Base-by-base conservation (phyloP, 2,113 vertebrate genomes). In the Meleagris gallopavo region DNA sequence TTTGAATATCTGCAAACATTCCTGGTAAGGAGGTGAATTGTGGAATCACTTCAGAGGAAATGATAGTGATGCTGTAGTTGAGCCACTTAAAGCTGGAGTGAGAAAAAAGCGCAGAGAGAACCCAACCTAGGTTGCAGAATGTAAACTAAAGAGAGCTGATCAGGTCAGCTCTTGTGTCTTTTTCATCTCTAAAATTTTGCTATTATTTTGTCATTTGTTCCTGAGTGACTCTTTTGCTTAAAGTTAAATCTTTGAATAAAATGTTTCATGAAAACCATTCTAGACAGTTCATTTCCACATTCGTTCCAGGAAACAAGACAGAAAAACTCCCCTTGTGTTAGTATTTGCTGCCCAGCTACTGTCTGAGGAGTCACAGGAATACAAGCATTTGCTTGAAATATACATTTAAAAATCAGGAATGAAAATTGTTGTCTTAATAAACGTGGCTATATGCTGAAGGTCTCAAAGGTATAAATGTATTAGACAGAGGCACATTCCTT, bases 351-450 rank as follows among this genome's bases (percentile, higher is more conserved):
- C 60, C 36, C 8, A 43, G 20, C 27, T 61, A n/a, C 70, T 38
- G 48, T 65, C 50, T 62, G n/a, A 80, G 38, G 64, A 94, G 19
- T 83, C 92, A 86, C 29, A 69, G 29, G 45, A 96, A 88, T 95
- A 72, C 58, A 95, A 81, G 74, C 17, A 75, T 34, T 89, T 41
- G 8, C 36, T 83, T 94, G 79, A 93, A 96, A 95, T 82, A 66
- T 22, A 83, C 67, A 80, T 93, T 95, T 78, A 73, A 95, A 92
- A 90, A 93, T 94, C 82, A 85, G 82, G 96, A 97, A 86, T 71
- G 40, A 61, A 95, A 97, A 87, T 27, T 20, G 25, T 95, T 88
- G 81, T 22, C 86, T 97, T 96, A 90, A 94, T 74, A 92, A 74
- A 55, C 38, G 60, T 45, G 86, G 64, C 13, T 70, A 82, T 90